Evolutionary conservation across 2,888 invertebrate genomes (phyloP).

Genomic region (Mongoloraphidia duomilia): DNA sequence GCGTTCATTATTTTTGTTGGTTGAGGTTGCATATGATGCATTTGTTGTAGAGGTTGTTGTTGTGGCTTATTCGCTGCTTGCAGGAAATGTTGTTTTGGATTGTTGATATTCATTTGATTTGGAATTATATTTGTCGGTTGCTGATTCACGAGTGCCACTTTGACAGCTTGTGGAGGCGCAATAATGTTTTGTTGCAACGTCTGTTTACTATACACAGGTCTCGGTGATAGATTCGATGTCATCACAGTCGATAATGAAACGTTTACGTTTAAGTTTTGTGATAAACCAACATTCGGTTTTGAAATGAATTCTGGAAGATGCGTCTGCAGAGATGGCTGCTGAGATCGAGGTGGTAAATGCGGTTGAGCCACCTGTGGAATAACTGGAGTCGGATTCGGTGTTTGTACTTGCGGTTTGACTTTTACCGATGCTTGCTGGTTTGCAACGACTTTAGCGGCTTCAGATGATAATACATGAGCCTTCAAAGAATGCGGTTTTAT

Average conservation of each 20-base stretch:
- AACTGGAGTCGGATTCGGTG: background rate
- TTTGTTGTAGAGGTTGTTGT: slow-evolving; percentile 6
- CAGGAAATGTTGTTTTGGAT: slow-evolving; percentile 29
- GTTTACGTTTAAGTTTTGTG: slow-evolving; percentile 19
- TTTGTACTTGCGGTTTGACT: slow-evolving; percentile 11
- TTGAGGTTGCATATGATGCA: slow-evolving; percentile 12
- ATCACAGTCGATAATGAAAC: slow-evolving; percentile 21
- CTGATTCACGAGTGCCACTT: slow-evolving; percentile 6
- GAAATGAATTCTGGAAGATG: slow-evolving; percentile 6
- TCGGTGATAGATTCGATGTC: slow-evolving; percentile 23
- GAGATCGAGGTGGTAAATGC: slow-evolving; percentile 14
- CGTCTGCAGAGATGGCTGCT: slow-evolving; percentile 15
- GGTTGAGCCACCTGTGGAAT: slow-evolving; percentile 6
- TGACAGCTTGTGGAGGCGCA: slow-evolving; percentile 9
- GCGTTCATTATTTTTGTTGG: background rate
- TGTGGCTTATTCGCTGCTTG: slow-evolving; percentile 25
- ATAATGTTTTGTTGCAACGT: background rate
- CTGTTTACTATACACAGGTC: slow-evolving; percentile 13
- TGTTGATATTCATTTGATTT: slow-evolving; percentile 13
- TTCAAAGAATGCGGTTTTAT: slow-evolving; percentile 42
- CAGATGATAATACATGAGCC: slow-evolving; percentile 44
- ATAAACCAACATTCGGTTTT: background rate
- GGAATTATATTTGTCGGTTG: too few species aligned
- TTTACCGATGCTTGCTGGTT: slow-evolving; percentile 12
- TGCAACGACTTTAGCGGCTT: slow-evolving; percentile 27